Evolutionary conservation across 2,113 vertebrate genomes (phyloP).

Genomic region (Heliornis fulica): DNA sequence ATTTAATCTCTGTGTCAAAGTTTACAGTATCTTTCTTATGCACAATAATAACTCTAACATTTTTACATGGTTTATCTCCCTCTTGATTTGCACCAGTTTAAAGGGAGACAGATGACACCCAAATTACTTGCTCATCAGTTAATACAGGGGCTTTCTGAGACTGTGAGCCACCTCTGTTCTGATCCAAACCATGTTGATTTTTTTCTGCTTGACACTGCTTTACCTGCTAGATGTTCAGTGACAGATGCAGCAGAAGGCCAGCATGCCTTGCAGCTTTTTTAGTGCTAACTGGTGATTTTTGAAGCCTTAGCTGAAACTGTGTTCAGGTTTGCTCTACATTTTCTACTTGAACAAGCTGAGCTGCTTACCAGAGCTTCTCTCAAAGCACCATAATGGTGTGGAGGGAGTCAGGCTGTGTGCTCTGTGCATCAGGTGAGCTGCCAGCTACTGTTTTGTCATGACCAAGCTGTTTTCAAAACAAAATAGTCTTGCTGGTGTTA

Average conservation of each 20-base stretch:
- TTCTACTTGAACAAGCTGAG: background rate
- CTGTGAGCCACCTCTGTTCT: background rate
- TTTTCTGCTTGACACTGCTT: background rate
- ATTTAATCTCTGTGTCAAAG: background rate
- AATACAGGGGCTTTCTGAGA: background rate
- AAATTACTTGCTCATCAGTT: background rate
- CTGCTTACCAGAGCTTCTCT: background rate
- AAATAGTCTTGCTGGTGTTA: background rate
- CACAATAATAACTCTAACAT: background rate
- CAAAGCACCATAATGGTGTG: background rate
- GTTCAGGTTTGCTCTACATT: background rate
- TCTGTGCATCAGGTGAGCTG: background rate
- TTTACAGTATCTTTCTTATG: background rate
- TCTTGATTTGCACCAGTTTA: background rate
- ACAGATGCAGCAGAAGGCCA: background rate
- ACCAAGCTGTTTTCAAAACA: background rate
- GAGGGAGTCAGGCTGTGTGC: accelerated
- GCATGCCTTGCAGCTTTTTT: background rate
- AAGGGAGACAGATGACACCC: background rate
- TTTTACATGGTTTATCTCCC: background rate
- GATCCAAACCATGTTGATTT: background rate
- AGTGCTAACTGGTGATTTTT: background rate
- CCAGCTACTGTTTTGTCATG: background rate
- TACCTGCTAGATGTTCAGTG: background rate
- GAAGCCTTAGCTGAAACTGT: background rate